Conservation (phyloP, 2,888 invertebrate genomes). For the Drosophila pegasa region DNA sequence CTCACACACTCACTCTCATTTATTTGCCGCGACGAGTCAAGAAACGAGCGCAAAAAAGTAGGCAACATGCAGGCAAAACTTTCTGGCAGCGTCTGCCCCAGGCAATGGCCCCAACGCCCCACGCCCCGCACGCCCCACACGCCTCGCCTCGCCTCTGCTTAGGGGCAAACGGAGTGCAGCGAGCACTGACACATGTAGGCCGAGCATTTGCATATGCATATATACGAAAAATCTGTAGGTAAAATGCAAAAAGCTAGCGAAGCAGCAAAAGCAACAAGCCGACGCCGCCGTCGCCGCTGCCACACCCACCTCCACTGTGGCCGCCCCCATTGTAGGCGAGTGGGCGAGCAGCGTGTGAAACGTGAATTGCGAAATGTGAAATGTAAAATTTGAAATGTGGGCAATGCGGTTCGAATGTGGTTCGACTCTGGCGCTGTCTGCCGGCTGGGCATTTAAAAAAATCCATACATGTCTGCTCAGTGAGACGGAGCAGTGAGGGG, state of each 20-base stretch:
- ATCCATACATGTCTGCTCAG: constrained; percentile 1
- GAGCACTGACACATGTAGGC: constrained; percentile 73
- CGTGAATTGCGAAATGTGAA: constrained; percentile 8
- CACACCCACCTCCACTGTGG: no score
- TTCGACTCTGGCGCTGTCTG: constrained; percentile 21
- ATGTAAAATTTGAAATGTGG: constrained; percentile 18
- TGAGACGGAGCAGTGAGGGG: no score
- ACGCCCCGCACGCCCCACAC: neutral
- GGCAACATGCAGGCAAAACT: constrained; percentile 68
- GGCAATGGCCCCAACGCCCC: no score
- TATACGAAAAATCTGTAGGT: constrained; percentile 56
- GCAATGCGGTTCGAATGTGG: constrained; percentile 9
- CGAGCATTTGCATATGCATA: constrained; percentile 75
- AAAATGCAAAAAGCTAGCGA: constrained; percentile 66
- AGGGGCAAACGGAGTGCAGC: constrained; percentile 9
- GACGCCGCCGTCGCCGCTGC: neutral
- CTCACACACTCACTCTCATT: neutral
- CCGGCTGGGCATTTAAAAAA: constrained; percentile 27
- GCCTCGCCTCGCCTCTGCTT: neutral
- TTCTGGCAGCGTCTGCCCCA: constrained; percentile 34
- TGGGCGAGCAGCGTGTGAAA: constrained; percentile 23
- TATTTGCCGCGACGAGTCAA: constrained; percentile 23
- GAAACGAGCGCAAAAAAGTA: constrained; percentile 57
- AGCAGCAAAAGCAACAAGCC: constrained; percentile 15
- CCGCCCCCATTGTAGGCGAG: neutral